These are phyloP conservation scores for Troides aeacus DNA, from an alignment of 2,888 invertebrate species.

Conservation along the genomic window DNA sequence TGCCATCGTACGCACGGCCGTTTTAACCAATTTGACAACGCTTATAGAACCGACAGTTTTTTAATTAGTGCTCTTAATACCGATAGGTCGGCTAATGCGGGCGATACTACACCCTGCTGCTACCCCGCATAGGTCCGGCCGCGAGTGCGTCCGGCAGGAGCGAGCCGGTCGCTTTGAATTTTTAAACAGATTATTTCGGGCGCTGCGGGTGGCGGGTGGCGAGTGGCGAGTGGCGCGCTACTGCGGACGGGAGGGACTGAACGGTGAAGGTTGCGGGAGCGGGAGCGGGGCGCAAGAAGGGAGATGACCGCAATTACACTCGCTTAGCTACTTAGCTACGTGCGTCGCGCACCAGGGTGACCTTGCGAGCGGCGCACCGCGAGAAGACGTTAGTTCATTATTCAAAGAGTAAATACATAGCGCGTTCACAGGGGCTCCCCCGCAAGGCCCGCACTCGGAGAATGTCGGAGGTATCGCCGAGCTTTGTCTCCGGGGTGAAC, in stretches of 20 bases:
- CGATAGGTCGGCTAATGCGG: constrained; percentile 34
- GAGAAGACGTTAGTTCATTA: constrained; percentile 1
- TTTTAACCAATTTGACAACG: constrained; percentile 27
- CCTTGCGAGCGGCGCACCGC: neutral
- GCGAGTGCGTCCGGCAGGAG: constrained; percentile 41
- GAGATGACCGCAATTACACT: constrained; percentile 52
- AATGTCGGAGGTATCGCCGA: neutral
- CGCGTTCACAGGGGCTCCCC: neutral
- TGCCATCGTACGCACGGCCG: constrained; percentile 24
- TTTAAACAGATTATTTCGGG: constrained; percentile 73
- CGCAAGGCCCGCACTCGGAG: neutral
- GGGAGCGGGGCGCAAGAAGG: no score
- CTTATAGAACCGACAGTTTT: constrained; percentile 41
- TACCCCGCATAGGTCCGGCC: constrained; percentile 37
- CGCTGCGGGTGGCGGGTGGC: constrained; percentile 44
- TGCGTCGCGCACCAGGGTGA: constrained; percentile 36
- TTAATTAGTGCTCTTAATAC: constrained; percentile 59
- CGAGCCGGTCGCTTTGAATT: constrained; percentile 60
- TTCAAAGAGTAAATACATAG: neutral
- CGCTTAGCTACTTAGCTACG: constrained; percentile 53
- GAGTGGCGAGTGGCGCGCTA: no score
- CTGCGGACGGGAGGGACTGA: constrained; percentile 45
- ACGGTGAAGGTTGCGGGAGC: neutral
- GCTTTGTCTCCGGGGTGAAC: neutral
- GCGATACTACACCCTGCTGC: constrained; percentile 35